Evolutionary conservation across 2,888 invertebrate species (phyloP), one percentile per base, ranked within the genome.

Genomic region (Kuschelorhynchus macadamiae): DNA sequence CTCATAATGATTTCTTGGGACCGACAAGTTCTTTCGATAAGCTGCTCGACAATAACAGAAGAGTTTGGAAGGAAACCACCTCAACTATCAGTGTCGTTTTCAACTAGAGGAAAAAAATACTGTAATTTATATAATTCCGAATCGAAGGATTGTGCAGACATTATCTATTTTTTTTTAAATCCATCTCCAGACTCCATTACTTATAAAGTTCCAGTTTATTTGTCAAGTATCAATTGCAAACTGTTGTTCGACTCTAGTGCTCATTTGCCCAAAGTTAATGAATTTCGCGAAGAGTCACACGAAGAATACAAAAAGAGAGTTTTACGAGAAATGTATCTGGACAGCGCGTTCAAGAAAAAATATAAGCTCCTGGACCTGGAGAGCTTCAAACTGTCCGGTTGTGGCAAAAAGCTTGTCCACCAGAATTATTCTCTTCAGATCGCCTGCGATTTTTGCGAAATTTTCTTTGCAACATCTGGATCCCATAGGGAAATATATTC

Each of bases 321-420:
- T 32, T 32, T 18, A 14, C 18, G 39, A 41, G 39, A 53, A 21
- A 39, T 53, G 36, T 53, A 39, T 14, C 21, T 53, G 39, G 53
- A 53, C n/a, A 41, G 25, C 14, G 21, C 36, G 21, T 53, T 53
- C 4, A 53, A 39, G 14, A 21, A 53, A 7, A 53, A 21, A 21
- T 5, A 5, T n/a, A 39, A 39, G 3, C n/a, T 39, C 3, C n/a
- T 53, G 39, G 16, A 41, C 36, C n/a, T 2, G 8, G 5, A 7
- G 20, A 1, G 39, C 36, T n/a, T n/a, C 21, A 7, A 53, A n/a
- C 9, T 53, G 7, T 53, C 53, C 12, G 11, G 11, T 17, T 18
- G 33, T 33, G 50, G 50, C 14, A 30, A 33, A 18, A 50, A 50
- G n/a, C 16, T 50, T 7, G 7, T 33, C 1, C 2, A 11, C 18